Base-by-base conservation (phyloP, 2,888 invertebrate species). In the Clepsis dumicolana region DNA sequence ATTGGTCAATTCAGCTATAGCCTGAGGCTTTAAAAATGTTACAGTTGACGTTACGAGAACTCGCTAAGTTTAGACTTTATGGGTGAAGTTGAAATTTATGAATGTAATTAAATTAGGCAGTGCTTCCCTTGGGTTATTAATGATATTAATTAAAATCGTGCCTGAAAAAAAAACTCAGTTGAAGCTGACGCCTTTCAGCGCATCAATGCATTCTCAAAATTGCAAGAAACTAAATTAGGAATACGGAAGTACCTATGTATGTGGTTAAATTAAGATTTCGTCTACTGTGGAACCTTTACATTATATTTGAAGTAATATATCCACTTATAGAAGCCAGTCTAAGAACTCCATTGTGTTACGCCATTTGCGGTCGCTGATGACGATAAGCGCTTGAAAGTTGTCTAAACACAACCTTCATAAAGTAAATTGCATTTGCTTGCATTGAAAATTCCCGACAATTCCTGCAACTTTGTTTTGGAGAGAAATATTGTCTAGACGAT, bases 361-460 rank as follows among this genome's bases (percentile, higher is more conserved):
- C 62, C 62, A 41, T 57, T 67, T 67, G 67, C 56, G 67, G 62
- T 67, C 62, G 27, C 38, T 63, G 62, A 63, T 67, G 67, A 57
- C 56, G 67, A 67, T 67, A 67, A 67, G 67, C 62, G 56, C 56
- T 67, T 21, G 67, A 67, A 67, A 67, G 67, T 57, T 67, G 38
- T 67, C 56, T 67, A 63, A 67, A 63, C 67, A 67, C 38, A 63
- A 62, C 67, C 67, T 63, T 63, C 67, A 62, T 66, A 66, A 62
- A 63, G 38, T 67, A 67, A 67, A 67, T 67, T 67, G 64, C 64
- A 68, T 63, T 67, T 62, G 48, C 65, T 59, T 59, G 62, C 56
- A 56, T 63, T 67, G 63, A 57, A 68, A 64, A 59, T 32, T 32
- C 44, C 57, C 18, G 57, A 59, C 57, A 64, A 68, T 68, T 59